Evolutionary conservation across 2,113 vertebrate species (phyloP).

Genomic region (Pollimyrus isidori): DNA sequence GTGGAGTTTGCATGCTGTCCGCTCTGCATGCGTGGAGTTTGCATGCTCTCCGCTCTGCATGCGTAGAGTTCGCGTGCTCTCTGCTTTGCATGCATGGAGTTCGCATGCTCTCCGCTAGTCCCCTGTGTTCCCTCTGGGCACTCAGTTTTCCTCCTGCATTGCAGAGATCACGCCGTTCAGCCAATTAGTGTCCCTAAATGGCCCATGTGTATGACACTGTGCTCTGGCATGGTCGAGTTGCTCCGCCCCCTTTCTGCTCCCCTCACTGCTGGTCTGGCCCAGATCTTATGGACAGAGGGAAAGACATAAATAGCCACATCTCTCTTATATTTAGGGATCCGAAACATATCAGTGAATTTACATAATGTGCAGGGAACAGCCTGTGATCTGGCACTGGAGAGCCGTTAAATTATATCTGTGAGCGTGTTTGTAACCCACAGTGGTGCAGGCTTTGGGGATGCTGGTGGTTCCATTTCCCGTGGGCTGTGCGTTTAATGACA

Average conservation of each 20-base stretch:
- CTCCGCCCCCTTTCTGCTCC: neutral
- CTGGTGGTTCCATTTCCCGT: neutral
- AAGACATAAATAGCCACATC: neutral
- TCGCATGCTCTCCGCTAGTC: neutral
- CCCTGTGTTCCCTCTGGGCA: neutral
- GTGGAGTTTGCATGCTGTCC: too few relatives aligned
- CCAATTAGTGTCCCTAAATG: neutral
- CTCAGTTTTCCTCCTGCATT: neutral
- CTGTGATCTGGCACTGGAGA: constrained; percentile 32
- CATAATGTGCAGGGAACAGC: constrained; percentile 3
- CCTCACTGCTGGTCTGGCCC: neutral
- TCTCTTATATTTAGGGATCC: neutral
- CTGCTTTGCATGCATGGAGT: neutral
- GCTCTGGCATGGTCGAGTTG: neutral
- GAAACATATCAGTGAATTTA: neutral
- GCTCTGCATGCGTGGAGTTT: neutral
- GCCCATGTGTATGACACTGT: neutral
- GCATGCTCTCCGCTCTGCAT: neutral
- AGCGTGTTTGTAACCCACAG: neutral
- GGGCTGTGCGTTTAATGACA: neutral
- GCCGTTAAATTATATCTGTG: constrained; percentile 20
- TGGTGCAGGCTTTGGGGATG: neutral
- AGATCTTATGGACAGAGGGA: neutral
- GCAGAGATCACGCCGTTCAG: neutral
- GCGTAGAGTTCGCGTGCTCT: neutral